These are phyloP conservation scores for Oscheius sp. DNA, from an alignment of 2,888 invertebrate genomes.

Conservation along the genomic window DNA sequence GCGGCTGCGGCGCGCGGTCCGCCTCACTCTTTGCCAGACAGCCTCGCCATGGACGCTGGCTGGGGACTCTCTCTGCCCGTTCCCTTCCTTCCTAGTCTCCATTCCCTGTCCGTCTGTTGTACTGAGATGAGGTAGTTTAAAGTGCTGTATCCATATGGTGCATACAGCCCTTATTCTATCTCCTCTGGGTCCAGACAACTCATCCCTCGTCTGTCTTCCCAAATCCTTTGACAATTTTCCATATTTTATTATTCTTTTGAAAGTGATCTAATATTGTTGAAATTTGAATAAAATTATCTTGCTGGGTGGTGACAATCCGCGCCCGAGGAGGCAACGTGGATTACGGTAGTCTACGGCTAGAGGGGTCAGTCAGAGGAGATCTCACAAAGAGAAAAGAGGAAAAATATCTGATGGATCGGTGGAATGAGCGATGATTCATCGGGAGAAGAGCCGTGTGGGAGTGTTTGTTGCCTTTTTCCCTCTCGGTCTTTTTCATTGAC, in stretches of 20 bases:
- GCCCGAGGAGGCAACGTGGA: background rate
- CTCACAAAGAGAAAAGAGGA: too few relatives aligned
- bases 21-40: background rate
- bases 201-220: background rate
- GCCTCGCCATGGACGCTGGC: conserved; percentile 10
- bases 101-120: background rate
- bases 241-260: background rate
- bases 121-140: conserved; percentile 37
- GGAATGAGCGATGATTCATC: too few relatives aligned
- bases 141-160: conserved; percentile 23
- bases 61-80: conserved; percentile 10
- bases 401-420: too few relatives aligned
- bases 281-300: background rate
- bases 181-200: conserved; percentile 19
- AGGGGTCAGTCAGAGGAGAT: too few relatives aligned
- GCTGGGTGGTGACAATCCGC: too few relatives aligned
- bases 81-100: background rate
- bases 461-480: too few relatives aligned
- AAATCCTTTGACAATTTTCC: background rate
- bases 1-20: conserved; percentile 22
- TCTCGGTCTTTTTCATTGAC: too few relatives aligned
- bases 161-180: conserved; percentile 28
- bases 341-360: background rate
- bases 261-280: background rate
- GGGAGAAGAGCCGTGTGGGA: too few relatives aligned